Percentiles rank a stretch among this genome's conserved stretches.
Conservation (phyloP, 2,113 vertebrate species). For the Nerophis lumbriciformis region DNA sequence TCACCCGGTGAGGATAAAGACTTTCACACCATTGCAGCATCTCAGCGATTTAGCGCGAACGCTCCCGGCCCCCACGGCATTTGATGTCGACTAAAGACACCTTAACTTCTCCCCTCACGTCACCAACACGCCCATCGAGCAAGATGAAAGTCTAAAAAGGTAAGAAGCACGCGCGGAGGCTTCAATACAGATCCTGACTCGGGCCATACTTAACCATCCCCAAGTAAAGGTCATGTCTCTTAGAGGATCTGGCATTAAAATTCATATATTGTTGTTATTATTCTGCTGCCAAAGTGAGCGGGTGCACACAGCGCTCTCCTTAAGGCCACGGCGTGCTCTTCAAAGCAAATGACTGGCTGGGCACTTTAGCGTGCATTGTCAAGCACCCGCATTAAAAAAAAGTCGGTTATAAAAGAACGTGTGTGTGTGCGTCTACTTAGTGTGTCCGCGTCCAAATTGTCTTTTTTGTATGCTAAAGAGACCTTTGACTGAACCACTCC, state of each 20-base stretch:
- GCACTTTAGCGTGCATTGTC: constrained; percentile 50
- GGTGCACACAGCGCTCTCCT: constrained; percentile 40
- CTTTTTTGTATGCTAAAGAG: constrained; percentile 33
- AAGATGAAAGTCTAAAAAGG: constrained; percentile 18
- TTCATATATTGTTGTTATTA: constrained; percentile 52
- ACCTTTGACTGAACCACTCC: constrained; percentile 22
- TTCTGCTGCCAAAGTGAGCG: constrained; percentile 40
- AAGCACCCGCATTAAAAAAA: constrained; percentile 30
- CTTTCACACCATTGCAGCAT: constrained; percentile 14
- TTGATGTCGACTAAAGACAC: constrained; percentile 28
- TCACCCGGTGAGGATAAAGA: constrained; percentile 5
- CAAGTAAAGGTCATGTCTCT: constrained; percentile 37
- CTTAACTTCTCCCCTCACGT: constrained; percentile 13
- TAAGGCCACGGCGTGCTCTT: constrained; percentile 53
- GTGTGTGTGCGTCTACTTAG: background rate
- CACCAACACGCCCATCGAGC: background rate
- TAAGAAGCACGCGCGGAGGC: background rate
- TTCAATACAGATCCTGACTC: constrained; percentile 7
- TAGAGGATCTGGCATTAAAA: constrained; percentile 47
- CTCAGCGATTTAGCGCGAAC: background rate
- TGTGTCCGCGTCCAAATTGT: constrained; percentile 21
- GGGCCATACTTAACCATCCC: constrained; percentile 19
- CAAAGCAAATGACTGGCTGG: constrained; percentile 52
- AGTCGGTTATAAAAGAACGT: constrained; percentile 6
- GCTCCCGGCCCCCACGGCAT: constrained; percentile 5